A percentile compares a stretch with the other conserved stretches of the same genome.
Evolutionary conservation across 2,888 invertebrate genomes (phyloP).

Genomic region (Limnephilus lunatus): DNA sequence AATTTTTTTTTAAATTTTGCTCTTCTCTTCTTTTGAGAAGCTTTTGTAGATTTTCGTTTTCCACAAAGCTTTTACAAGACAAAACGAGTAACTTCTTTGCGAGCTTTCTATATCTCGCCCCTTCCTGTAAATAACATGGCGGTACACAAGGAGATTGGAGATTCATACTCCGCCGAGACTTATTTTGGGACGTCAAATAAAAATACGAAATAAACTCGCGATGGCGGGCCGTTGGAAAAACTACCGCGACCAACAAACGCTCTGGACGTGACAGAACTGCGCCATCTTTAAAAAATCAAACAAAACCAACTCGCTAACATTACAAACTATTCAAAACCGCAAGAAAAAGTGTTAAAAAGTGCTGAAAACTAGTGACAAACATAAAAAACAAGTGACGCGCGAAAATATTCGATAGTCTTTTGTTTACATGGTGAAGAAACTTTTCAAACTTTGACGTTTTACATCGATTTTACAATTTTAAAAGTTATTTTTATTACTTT

Average conservation of each 20-base stretch:
- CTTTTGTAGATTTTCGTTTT: too few species aligned
- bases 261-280: not conserved
- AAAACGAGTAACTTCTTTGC: not conserved
- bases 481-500: not conserved
- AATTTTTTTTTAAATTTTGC: too few species aligned
- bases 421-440: constrained; percentile 22
- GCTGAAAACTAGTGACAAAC: not conserved
- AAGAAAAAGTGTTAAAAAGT: not conserved
- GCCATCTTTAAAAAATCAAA: constrained; percentile 11
- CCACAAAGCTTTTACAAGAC: not conserved
- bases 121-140: not conserved
- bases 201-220: constrained; percentile 39
- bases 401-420: not conserved
- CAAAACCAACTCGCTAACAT: not conserved
- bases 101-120: not conserved
- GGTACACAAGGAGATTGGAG: not conserved
- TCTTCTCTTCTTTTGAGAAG: too few species aligned
- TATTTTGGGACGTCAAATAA: constrained; percentile 47
- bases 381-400: not conserved
- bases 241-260: not conserved
- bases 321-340: not conserved
- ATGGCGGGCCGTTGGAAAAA: constrained; percentile 12
- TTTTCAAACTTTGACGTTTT: not conserved
- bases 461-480: not conserved
- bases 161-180: constrained; percentile 32